Evolutionary conservation across 2,888 invertebrate genomes (phyloP).

Genomic region (Pteria penguin): DNA sequence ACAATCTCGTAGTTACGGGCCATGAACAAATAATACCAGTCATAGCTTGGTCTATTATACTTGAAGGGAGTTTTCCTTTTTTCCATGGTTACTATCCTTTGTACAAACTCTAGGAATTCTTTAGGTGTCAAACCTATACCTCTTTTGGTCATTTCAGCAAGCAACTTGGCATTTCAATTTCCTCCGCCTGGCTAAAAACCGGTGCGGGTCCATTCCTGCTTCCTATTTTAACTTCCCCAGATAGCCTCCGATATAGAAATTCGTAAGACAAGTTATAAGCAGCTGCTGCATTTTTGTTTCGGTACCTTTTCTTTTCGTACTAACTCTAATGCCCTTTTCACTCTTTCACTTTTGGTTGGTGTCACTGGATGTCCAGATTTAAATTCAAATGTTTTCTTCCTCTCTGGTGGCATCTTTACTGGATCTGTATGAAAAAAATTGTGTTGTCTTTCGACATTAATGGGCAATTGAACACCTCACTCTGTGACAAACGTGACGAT

Average conservation of each 20-base stretch:
- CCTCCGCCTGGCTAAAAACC: constrained; percentile 6
- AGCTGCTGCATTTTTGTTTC: background rate
- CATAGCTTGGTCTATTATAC: constrained; percentile 7
- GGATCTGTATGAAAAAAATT: no score
- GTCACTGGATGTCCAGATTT: no score
- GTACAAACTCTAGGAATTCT: background rate
- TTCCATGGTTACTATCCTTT: constrained; percentile 17
- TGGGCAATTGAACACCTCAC: no score
- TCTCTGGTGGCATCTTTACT: no score
- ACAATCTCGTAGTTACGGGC: constrained; percentile 18
- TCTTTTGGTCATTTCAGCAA: constrained; percentile 3
- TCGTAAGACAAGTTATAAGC: background rate
- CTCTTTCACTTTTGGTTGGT: no score
- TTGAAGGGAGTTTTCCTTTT: constrained; percentile 4
- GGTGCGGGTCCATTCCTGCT: constrained; percentile 11
- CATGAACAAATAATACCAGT: constrained; percentile 22
- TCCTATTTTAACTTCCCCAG: background rate
- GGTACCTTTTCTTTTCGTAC: background rate
- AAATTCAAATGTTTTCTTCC: no score
- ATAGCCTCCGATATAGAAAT: background rate
- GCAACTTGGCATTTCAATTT: constrained; percentile 7
- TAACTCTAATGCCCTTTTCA: no score
- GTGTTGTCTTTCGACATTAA: no score
- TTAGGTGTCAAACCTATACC: constrained; percentile 1
- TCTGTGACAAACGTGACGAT: no score